A percentile compares a stretch with the other conserved stretches of the same genome.
These are phyloP conservation scores for Pangasianodon hypophthalmus DNA, from an alignment of 2,113 vertebrate species.

Conservation along the genomic window DNA sequence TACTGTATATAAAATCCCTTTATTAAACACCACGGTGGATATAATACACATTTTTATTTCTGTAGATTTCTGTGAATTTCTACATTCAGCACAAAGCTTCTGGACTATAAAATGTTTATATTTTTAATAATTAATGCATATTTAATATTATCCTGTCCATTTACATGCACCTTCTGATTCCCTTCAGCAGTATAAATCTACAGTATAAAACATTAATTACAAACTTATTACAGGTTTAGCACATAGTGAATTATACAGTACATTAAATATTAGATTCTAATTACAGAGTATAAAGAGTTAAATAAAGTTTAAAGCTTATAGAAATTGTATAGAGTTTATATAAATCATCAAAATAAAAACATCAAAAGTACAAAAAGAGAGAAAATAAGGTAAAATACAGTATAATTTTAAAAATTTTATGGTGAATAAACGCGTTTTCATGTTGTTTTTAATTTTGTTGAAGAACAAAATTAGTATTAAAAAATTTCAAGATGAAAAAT, in stretches of 20 bases:
- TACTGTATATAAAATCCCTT: neutral
- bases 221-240: neutral
- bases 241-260: neutral
- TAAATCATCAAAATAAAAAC: no score
- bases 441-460: no score
- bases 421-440: no score
- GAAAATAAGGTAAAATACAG: no score
- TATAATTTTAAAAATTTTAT: no score
- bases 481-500: neutral
- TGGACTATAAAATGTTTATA: neutral
- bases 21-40: neutral
- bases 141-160: neutral
- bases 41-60: neutral
- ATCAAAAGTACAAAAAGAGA: no score
- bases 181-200: neutral
- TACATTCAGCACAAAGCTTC: neutral
- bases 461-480: no score
- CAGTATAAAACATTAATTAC: neutral
- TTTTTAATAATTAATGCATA: neutral
- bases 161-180: neutral
- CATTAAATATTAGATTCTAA: neutral
- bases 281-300: no score
- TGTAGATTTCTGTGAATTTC: neutral
- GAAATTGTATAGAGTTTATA: no score
- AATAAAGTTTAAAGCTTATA: neutral